A percentile compares a stretch with the other conserved stretches of the same genome.
Conservation (phyloP, 2,113 vertebrate species). For the Tachuris rubrigastra region DNA sequence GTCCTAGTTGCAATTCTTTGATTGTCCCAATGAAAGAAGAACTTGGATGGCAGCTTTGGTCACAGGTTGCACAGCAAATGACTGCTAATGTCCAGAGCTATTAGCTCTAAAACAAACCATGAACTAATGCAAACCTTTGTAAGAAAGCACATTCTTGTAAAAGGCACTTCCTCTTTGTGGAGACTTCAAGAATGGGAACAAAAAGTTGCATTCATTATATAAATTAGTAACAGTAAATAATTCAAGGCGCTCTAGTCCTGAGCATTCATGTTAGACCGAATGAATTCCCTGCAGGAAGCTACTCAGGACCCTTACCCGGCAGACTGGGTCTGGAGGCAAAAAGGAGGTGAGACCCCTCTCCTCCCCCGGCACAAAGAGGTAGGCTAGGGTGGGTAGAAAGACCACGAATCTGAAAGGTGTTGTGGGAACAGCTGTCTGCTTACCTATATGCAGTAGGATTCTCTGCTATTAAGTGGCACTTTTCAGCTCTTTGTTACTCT, state of each 20-base stretch:
- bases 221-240: constrained; percentile 17
- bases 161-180: neutral
- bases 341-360: neutral
- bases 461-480: neutral
- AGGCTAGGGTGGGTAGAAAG: neutral
- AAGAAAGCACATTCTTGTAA: neutral
- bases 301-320: neutral
- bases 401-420: neutral
- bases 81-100: neutral
- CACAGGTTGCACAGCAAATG: neutral
- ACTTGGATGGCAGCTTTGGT: neutral
- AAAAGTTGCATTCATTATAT: neutral
- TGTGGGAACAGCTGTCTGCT: neutral
- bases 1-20: neutral
- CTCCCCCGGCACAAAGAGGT: fast-evolving
- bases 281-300: neutral
- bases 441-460: neutral
- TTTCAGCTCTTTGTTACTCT: neutral
- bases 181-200: neutral
- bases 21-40: neutral
- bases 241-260: neutral
- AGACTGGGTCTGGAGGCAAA: neutral
- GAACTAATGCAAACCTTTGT: neutral
- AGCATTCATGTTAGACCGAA: neutral
- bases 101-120: neutral